Evolutionary conservation across 1,140 invertebrate species (phyloP), one percentile per base, ranked within the genome.

Genomic region (Augochlora pura): DNA sequence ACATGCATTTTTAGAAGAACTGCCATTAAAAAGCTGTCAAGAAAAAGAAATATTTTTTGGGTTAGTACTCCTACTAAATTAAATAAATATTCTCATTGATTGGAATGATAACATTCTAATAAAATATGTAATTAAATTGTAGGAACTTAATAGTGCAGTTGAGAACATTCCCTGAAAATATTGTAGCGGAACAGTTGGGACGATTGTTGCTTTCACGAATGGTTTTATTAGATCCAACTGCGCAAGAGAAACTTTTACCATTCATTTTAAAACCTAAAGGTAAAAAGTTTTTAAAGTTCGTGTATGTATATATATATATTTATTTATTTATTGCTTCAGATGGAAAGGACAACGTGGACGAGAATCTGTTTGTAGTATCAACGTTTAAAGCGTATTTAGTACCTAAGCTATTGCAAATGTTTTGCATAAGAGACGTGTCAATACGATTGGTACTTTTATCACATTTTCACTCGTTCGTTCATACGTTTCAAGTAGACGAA

Each of bases 21-120:
- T 98, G 69, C 96, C 97, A 8, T 84, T 98, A 16, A 98, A 98
- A 91, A 94, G 92, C 73, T 95, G 96, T 82, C 91, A 92, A 59
- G 96, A 98, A 87, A 97, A 96, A 89, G 94, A 95, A 81, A 90
- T 95, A 70, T 98, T 98, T 91, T 98, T 98, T 89, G 93, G 92
- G 94, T 95, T 91, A 91, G 88, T 86, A 70, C 70, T 16, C 73
- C 25, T 49, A 10, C 27, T 3, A 54, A 64, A 71, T 2, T 49
- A 66, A 52, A 57, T 14, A 66, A 72, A 25, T 64, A 59, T 66
- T 77, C 12, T 57, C 74, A 32, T 32, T 18, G 12, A 60, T 62
- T 27, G n/a, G 10, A 23, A 71, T 18, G n/a, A 38, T 21, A 32
- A 42, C 16, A 14, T 52, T 39, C 7, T 4, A n/a, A 23, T 66